Evolutionary conservation across 2,797 vertebrate genomes (phyloP).

Genomic region (Myripristis jacobus): DNA sequence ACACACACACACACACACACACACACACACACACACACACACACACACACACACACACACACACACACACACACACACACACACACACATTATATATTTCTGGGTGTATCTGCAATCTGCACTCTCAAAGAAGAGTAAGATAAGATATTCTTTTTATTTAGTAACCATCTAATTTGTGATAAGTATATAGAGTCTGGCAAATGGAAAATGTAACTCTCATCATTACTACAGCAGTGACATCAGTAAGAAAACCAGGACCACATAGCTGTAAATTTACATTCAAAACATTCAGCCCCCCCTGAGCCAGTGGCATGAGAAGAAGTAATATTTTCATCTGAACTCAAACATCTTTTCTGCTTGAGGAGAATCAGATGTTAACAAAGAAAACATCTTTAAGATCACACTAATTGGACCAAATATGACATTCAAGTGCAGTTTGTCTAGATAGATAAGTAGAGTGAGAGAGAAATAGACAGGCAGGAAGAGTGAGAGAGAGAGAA

Average conservation of each 20-base stretch:
- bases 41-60: conserved; percentile 25
- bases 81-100: no score
- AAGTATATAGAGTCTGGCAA: neutral
- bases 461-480: neutral
- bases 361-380: conserved; percentile 7
- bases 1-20: conserved; percentile 24
- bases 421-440: neutral
- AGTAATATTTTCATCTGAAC: conserved; percentile 11
- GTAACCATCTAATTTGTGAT: neutral
- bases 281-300: neutral
- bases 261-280: no score
- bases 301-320: conserved; percentile 4
- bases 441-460: no score
- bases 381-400: conserved; percentile 14
- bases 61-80: conserved; percentile 23
- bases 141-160: neutral
- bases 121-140: no score
- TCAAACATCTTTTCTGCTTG: conserved; percentile 4
- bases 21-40: conserved; percentile 25
- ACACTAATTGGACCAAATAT: neutral
- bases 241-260: no score
- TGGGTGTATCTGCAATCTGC: neutral
- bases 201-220: no score
- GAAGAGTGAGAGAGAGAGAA: neutral
- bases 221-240: no score